Base-by-base conservation (phyloP, 92 coral and sea anemone genomes). In the Porites cylindrica region DNA sequence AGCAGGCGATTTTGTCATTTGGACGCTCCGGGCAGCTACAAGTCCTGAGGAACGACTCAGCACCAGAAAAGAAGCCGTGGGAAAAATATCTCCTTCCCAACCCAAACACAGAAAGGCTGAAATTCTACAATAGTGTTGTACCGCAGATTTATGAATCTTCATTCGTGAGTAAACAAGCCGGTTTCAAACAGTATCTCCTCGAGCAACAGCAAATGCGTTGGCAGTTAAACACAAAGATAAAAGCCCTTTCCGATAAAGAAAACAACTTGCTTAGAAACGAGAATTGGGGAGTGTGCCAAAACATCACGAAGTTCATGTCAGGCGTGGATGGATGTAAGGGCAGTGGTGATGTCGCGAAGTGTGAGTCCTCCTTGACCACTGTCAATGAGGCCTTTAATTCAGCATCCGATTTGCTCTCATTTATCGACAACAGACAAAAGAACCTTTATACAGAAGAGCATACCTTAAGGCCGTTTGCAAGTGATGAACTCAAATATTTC, bases 1-100 rank as follows among this genome's bases (percentile, higher is more conserved):
- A 80, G 85, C 85, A 80, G 85, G 76, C 85, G 85, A 32, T 80
- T 82, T 58, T 81, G 76, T 67, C 56, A 81, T 76, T n/a, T 76
- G 65, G 76, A 71, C 26, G 26, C 76, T 17, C 76, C 56, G 24
- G 56, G 54, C 76, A 71, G 54, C 76, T 71, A 43, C 59, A 24
- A 24, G 26, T 24, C 26, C 26, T 24, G 26, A 24, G 26, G 26
- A 70, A 26, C 26, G 26, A 24, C 26, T 24, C 26, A 24, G 26
- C 26, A 24, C 26, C 26, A 24, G 26, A 24, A 24, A 24, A 24
- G 26, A 24, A 24, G 26, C 26, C 26, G 26, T 24, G 26, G 26
- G 26, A 24, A 24, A 24, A 24, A 24, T 24, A 24, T 24, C 26
- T 24, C 26, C 26, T 24, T 24, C 26, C 26, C 26, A 24, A 24